Evolutionary conservation across 2,797 vertebrate species (phyloP).

Genomic region (Arctocebus calabarensis): DNA sequence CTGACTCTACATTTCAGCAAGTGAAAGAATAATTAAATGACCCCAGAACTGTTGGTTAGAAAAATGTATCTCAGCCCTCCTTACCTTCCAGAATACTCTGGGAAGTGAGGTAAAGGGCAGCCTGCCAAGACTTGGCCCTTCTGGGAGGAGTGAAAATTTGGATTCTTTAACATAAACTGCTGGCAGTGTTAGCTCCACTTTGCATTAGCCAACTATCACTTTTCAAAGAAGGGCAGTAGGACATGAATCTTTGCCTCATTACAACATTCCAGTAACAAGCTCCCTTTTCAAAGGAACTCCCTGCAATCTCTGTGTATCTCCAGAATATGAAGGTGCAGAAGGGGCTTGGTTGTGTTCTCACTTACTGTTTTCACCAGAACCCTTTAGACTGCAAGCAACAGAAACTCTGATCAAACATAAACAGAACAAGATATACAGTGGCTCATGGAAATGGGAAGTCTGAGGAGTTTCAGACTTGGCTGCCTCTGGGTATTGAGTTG

Average conservation of each 20-base stretch:
- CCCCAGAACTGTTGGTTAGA: neutral
- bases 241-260: neutral
- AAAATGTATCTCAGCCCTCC: neutral
- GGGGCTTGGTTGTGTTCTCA: conserved; percentile 22
- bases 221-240: neutral
- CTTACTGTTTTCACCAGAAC: conserved; percentile 12
- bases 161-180: neutral
- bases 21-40: neutral
- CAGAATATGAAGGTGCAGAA: conserved; percentile 16
- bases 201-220: neutral
- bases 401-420: neutral
- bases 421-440: neutral
- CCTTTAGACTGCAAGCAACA: neutral
- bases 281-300: neutral
- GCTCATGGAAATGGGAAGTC: neutral
- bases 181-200: neutral
- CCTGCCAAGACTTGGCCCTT: neutral
- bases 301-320: neutral
- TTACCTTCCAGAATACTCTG: neutral
- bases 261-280: neutral
- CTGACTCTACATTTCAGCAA: neutral
- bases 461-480: neutral
- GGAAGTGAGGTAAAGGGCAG: neutral
- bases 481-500: neutral
- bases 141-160: neutral